Base-by-base conservation (phyloP, 2,888 invertebrate genomes). In the Marasmarcha lunaedactyla region DNA sequence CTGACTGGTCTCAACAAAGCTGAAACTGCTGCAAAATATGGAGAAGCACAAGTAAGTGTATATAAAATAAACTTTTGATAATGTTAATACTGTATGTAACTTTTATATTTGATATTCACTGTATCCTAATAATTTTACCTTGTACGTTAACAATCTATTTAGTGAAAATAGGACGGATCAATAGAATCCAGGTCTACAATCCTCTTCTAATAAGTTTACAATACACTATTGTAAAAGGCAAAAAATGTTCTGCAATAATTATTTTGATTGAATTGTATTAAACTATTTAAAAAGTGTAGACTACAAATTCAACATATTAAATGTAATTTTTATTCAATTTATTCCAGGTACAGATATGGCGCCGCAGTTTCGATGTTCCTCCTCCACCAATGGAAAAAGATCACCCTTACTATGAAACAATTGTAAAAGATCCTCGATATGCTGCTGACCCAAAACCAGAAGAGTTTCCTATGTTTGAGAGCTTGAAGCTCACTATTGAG, bases 1-100 rank as follows among this genome's bases (percentile, higher is more conserved):
- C 85, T 95, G 4, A 95, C 94, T 9, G 94, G 94, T 1, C 84
- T 92, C 44, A 92, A 94, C 59, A 95, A 95, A 66, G 87, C 91
- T 0, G 92, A 94, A 70, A 92, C 94, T 13, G 93, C 93, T 37
- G 89, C 90, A 39, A 91, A 92, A 62, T 94, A 91, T 71, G 94
- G 95, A 9, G 94, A 93, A 61, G 89, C 90, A 37, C 91, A 93
- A 84, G 92, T 90, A 59, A 33, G 35, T 47, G 10, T 10, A n/a
- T n/a, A n/a, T n/a, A n/a, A n/a, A 7, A 26, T 26, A 9, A 26
- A 26, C 9, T 37, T 33, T 25, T 13, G 14, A 11, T 37, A 12
- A 14, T 13, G n/a, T 36, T 35, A 35, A 7, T 25, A 13, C 10
- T 1, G n/a, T n/a, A n/a, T n/a, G n/a, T n/a, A n/a, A n/a, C n/a